phyloP scores from a whole-genome alignment of 2,113 vertebrate species.

The Actenoides lindsayi region DNA sequence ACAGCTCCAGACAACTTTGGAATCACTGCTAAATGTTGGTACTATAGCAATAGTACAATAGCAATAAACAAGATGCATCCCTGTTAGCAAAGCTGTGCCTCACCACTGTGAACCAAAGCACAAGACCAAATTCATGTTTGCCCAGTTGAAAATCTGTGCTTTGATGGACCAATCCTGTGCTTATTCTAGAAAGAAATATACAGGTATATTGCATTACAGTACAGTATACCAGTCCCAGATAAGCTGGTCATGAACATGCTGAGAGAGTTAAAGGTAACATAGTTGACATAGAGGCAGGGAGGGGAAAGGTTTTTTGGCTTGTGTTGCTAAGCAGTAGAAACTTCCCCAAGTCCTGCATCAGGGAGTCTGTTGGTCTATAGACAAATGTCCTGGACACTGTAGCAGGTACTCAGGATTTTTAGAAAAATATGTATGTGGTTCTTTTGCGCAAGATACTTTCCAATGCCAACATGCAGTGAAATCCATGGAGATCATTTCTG shows the following conservation, averaged over 20 bases:
- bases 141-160: not conserved
- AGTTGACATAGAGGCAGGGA: not conserved
- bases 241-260: not conserved
- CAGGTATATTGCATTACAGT: not conserved
- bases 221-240: not conserved
- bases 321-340: not conserved
- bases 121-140: not conserved
- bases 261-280: not conserved
- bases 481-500: not conserved
- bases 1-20: not conserved
- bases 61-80: not conserved
- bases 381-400: not conserved
- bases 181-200: not conserved
- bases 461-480: not conserved
- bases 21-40: not conserved
- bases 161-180: not conserved
- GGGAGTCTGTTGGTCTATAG: not conserved
- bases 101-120: not conserved
- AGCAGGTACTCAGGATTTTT: not conserved
- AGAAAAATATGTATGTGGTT: not conserved
- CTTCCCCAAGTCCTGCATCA: not conserved
- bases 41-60: not conserved
- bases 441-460: not conserved
- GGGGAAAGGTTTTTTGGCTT: not conserved
- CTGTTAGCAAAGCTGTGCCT: not conserved